Base-by-base conservation (phyloP, 2,797 vertebrate genomes). In the Psittacula echo region DNA sequence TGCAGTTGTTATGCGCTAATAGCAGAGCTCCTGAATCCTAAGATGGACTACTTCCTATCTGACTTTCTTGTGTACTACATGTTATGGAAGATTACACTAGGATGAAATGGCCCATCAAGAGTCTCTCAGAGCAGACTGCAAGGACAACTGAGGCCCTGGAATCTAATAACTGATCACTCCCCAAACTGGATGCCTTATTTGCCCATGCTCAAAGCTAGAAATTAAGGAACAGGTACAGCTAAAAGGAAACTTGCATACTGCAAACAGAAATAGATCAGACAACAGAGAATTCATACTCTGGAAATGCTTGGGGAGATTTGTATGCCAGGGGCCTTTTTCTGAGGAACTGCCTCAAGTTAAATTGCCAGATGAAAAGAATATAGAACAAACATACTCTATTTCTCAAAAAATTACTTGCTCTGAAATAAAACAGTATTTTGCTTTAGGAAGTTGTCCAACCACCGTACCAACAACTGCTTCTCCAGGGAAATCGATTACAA, bases 1-100 rank as follows among this genome's bases (percentile, higher is more conserved):
- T 24, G 1, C 5, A 24, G 39, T 5, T 44, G 30, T 75, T 34
- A 39, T 0, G 5, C 64, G 41, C 3, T 7, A 64, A 5, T 56
- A 79, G 26, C 65, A 67, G 45, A 61, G 62, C 12, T 51, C 13
- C 21, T 44, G 51, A 39, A 22, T 12, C 26, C 18, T 60, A 78
- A 74, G 39, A 37, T 13, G 39, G 70, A 70, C 10, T 50, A 18
- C 8, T 44, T 45, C 34, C 54, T 47, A 39, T 14, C 6, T 47
- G 66, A 87, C 73, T 41, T 54, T 66, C 47, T 80, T 64, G 26
- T 41, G 70, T 53, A 70, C 48, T 65, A 23, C 17, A 13, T 18
- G 13, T 32, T 29, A 30, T 0, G 3, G 44, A 84, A 89, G 60
- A 58, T 22, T 17, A 54, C 8, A 54, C 13, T 19, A 34, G 41